Evolutionary conservation across 2,888 invertebrate species (phyloP).

Genomic region (Nesidiocoris tenuis): DNA sequence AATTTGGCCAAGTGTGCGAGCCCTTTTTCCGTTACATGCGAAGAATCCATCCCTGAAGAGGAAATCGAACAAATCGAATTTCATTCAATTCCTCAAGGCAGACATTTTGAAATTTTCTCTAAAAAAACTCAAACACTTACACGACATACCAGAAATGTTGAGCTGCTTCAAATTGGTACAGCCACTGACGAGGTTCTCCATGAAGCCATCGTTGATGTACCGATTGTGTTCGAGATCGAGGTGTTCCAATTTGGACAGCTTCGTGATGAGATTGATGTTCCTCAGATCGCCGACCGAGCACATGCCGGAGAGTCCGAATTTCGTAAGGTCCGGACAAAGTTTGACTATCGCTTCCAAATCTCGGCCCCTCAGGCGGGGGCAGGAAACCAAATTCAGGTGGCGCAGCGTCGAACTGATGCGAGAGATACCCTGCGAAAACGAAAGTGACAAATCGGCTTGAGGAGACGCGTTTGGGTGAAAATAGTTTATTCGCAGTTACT

Average conservation of each 20-base stretch:
- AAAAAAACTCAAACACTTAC: background rate
- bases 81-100: too few species aligned
- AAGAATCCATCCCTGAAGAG: slow-evolving; percentile 41
- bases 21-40: slow-evolving; percentile 30
- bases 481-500: too few species aligned
- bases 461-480: too few species aligned
- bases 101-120: too few species aligned
- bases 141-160: slow-evolving; percentile 41
- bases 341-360: slow-evolving; percentile 33
- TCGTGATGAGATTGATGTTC: slow-evolving; percentile 24
- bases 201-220: slow-evolving; percentile 33
- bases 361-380: slow-evolving; percentile 25
- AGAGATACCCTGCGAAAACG: slow-evolving; percentile 37
- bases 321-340: slow-evolving; percentile 37
- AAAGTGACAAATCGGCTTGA: background rate
- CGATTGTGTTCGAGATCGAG: slow-evolving; percentile 44
- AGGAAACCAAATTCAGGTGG: slow-evolving; percentile 43
- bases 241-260: slow-evolving; percentile 29
- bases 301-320: slow-evolving; percentile 39
- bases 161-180: slow-evolving; percentile 31
- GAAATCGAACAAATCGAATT: background rate
- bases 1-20: slow-evolving; percentile 29
- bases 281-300: background rate
- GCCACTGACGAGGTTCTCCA: slow-evolving; percentile 30
- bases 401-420: slow-evolving; percentile 34